These are phyloP conservation scores for Isotomurus palustris DNA, from an alignment of 2,888 invertebrate genomes.

Conservation along the genomic window DNA sequence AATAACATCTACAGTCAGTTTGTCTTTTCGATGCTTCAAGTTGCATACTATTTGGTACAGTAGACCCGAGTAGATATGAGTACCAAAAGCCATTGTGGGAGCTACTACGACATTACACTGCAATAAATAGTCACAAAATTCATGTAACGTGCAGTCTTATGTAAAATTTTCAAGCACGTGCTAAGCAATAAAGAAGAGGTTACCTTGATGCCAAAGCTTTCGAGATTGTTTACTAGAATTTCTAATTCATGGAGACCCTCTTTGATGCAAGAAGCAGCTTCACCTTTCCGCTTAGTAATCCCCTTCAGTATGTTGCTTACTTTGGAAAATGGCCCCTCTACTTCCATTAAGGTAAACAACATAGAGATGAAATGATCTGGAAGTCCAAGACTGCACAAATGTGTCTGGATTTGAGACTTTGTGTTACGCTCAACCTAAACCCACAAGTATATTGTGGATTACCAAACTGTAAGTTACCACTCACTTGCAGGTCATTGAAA, in stretches of 20 bases:
- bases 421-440: conserved; percentile 59
- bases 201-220: conserved; percentile 70
- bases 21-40: conserved; percentile 55
- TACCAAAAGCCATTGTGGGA: conserved; percentile 60
- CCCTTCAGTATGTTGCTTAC: conserved; percentile 60
- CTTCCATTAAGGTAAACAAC: conserved; percentile 63
- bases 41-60: conserved; percentile 65
- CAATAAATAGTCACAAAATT: not conserved
- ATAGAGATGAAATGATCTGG: conserved; percentile 62
- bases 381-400: conserved; percentile 63
- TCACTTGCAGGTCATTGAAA: not conserved
- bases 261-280: conserved; percentile 62
- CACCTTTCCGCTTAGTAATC: conserved; percentile 65
- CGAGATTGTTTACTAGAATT: conserved; percentile 64
- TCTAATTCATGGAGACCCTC: conserved; percentile 72
- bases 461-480: not conserved
- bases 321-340: conserved; percentile 61
- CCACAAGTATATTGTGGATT: not conserved
- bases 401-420: conserved; percentile 67
- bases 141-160: conserved; percentile 13
- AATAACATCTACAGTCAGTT: conserved; percentile 62
- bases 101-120: conserved; percentile 59
- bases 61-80: conserved; percentile 63
- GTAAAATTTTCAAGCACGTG: not conserved
- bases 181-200: conserved; percentile 45